Evolutionary conservation across 2,113 vertebrate genomes (phyloP).

Genomic region (Aptenodytes patagonicus): DNA sequence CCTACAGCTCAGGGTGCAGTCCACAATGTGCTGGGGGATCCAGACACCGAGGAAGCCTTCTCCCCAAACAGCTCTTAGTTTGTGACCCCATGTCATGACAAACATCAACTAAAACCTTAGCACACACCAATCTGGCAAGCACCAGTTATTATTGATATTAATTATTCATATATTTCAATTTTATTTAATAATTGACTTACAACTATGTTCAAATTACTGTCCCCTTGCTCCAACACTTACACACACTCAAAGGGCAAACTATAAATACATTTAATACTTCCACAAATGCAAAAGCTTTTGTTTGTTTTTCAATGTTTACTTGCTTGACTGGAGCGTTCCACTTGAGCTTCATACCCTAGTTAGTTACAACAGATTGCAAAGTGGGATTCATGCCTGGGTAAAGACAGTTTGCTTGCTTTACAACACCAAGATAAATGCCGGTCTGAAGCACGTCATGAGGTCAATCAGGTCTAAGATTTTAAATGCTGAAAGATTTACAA

Average conservation of each 20-base stretch:
- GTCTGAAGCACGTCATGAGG: conserved; percentile 21
- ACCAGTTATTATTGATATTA: not conserved
- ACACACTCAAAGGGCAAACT: not conserved
- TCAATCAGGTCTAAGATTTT: conserved; percentile 40
- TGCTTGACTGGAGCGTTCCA: conserved; percentile 56
- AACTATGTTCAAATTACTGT: not conserved
- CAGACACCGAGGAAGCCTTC: not conserved
- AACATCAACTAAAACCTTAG: not conserved
- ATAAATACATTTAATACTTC: conserved; percentile 9
- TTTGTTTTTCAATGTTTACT: conserved; percentile 58
- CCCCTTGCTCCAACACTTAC: not conserved
- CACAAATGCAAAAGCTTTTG: conserved; percentile 29
- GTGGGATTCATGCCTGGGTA: conserved; percentile 13
- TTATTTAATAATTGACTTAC: not conserved
- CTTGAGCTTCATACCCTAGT: not conserved
- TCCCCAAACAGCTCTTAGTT: not conserved
- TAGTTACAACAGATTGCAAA: conserved; percentile 36
- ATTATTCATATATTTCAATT: not conserved
- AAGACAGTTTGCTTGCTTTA: conserved; percentile 28
- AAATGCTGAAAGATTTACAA: conserved; percentile 41
- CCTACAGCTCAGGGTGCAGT: accelerated
- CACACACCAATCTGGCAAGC: not conserved
- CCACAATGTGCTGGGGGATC: not conserved
- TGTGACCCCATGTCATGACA: not conserved
- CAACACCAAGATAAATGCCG: conserved; percentile 14